These are phyloP conservation scores for Troides aeacus DNA, from an alignment of 2,888 invertebrate genomes.

Conservation along the genomic window DNA sequence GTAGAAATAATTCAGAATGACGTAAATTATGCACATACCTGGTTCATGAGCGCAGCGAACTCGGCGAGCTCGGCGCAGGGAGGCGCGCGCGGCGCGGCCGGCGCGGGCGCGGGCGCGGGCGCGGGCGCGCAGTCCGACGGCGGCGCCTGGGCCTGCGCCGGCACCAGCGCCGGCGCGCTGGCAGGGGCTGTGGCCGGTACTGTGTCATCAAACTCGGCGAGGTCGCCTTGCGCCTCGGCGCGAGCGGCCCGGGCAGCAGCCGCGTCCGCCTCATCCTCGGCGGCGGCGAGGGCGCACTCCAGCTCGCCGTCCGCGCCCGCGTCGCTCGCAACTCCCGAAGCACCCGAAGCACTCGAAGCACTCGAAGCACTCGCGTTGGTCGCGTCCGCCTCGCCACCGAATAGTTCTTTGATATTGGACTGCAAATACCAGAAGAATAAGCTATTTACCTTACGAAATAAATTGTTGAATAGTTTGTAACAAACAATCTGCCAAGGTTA, in stretches of 20 bases:
- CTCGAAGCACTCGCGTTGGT: slow-evolving; percentile 79
- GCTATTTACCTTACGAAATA: no score
- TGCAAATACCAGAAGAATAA: slow-evolving; percentile 32
- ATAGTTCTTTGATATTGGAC: slow-evolving; percentile 95
- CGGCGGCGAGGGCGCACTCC: slow-evolving; percentile 92
- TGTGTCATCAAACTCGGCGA: slow-evolving; percentile 97
- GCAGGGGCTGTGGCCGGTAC: slow-evolving; percentile 84
- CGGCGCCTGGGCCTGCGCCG: slow-evolving; percentile 28
- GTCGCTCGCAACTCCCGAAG: slow-evolving; percentile 39
- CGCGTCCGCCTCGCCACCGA: slow-evolving; percentile 89
- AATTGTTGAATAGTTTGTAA: no score
- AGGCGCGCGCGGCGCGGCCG: slow-evolving; percentile 35
- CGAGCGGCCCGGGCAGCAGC: slow-evolving; percentile 93
- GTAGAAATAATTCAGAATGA: no score
- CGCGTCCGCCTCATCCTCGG: slow-evolving; percentile 97
- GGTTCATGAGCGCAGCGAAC: slow-evolving; percentile 57
- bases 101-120: slow-evolving; percentile 74
- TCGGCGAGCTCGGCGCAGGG: slow-evolving; percentile 33
- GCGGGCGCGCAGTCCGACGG: slow-evolving; percentile 84
- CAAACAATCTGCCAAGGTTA: no score
- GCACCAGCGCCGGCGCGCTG: slow-evolving; percentile 43
- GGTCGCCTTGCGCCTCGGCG: slow-evolving; percentile 92
- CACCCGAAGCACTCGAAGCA: slow-evolving; percentile 50
- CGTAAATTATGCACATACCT: slow-evolving; percentile 40
- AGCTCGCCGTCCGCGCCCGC: slow-evolving; percentile 85